Percentiles rank a stretch among this genome's conserved stretches.
These are phyloP conservation scores for Leuciscus idus DNA, from an alignment of 2,113 vertebrate species.

Conservation along the genomic window DNA sequence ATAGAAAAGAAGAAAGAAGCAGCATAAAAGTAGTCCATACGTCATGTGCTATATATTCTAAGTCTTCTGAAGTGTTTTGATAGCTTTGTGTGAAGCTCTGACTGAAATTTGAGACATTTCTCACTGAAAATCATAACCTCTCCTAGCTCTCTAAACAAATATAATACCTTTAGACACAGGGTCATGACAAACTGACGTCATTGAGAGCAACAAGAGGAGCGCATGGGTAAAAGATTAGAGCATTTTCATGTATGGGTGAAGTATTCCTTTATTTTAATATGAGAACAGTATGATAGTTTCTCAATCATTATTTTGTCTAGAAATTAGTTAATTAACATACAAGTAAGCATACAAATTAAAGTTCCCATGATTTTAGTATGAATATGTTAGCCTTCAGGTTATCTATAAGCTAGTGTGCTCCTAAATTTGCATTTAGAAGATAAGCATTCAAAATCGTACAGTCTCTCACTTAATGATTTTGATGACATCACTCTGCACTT, in stretches of 20 bases:
- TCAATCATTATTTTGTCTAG: not conserved
- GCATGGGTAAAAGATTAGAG: not conserved
- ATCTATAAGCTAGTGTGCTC: no score
- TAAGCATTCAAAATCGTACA: no score
- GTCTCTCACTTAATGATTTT: no score
- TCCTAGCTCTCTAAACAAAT: not conserved
- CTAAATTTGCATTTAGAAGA: no score
- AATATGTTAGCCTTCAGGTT: no score
- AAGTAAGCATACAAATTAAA: not conserved
- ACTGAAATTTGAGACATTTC: not conserved
- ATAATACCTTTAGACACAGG: not conserved
- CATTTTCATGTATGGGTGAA: not conserved
- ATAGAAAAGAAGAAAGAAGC: not conserved
- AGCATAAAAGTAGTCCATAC: not conserved
- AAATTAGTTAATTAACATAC: not conserved
- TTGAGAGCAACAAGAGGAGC: not conserved
- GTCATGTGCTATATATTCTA: not conserved
- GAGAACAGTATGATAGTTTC: not conserved
- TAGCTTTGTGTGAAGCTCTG: not conserved
- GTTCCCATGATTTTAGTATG: no score
- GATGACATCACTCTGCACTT: no score
- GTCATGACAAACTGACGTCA: not conserved
- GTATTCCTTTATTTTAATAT: not conserved
- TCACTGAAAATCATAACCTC: not conserved
- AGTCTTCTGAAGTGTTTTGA: not conserved